These are phyloP conservation scores for Heliconius ismenius DNA, from an alignment of 2,888 invertebrate genomes.

Conservation along the genomic window DNA sequence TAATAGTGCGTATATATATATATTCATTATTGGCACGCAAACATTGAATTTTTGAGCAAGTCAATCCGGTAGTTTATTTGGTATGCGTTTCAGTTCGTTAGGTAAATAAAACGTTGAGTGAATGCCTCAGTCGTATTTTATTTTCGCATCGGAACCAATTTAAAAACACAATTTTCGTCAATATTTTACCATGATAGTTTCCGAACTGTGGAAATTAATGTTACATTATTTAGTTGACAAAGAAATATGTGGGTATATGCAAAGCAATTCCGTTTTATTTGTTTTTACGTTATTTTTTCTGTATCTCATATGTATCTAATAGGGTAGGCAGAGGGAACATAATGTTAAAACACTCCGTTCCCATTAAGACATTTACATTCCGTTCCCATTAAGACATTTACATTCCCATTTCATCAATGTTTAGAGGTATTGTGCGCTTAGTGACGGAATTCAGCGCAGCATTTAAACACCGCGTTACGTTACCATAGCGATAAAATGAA, in stretches of 20 bases:
- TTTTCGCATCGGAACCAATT: slow-evolving; percentile 40
- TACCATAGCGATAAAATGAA: no score
- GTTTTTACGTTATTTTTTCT: no score
- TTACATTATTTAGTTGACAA: slow-evolving; percentile 33
- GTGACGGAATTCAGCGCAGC: no score
- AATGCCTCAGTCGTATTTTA: slow-evolving; percentile 41
- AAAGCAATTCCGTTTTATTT: background rate
- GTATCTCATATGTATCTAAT: no score
- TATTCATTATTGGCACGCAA: slow-evolving; percentile 31
- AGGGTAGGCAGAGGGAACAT: no score
- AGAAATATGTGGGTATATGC: background rate
- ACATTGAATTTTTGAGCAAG: slow-evolving; percentile 42
- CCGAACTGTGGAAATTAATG: slow-evolving; percentile 36
- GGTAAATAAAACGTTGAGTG: slow-evolving; percentile 45
- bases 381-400: no score
- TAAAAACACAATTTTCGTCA: slow-evolving; percentile 38
- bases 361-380: no score
- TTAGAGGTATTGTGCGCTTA: no score
- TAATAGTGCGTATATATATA: slow-evolving; percentile 10
- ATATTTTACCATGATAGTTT: slow-evolving; percentile 32
- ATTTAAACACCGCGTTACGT: no score
- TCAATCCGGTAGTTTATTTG: slow-evolving; percentile 47
- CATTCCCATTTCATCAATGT: no score
- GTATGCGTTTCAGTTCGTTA: slow-evolving; percentile 60
- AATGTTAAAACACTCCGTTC: no score